Conservation (phyloP, 2,888 invertebrate genomes). For the Pristionchus fissidentatus region DNA sequence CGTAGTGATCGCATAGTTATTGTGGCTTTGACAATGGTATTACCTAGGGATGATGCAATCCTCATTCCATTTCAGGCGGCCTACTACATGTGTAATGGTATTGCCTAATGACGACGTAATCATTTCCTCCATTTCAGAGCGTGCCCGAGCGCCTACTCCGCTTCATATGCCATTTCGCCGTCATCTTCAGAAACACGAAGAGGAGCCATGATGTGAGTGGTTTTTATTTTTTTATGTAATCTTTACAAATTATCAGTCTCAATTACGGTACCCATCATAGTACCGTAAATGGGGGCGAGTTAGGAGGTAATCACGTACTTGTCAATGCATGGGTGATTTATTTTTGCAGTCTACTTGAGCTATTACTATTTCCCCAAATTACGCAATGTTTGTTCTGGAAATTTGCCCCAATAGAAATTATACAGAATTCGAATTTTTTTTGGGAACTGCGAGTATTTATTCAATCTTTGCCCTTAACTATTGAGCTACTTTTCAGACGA, state of each 20-base stretch:
- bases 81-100: not conserved
- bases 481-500: constrained; percentile 7
- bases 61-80: not conserved
- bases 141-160: constrained; percentile 46
- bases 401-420: too few relatives aligned
- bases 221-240: too few relatives aligned
- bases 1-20: too few relatives aligned
- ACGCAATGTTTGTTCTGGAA: not conserved
- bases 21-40: too few relatives aligned
- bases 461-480: too few relatives aligned
- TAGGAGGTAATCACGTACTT: too few relatives aligned
- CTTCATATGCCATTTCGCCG: constrained; percentile 45
- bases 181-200: constrained; percentile 39
- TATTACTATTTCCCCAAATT: not conserved
- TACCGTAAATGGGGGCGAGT: too few relatives aligned
- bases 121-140: not conserved
- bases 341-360: too few relatives aligned
- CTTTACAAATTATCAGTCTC: not conserved
- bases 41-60: not conserved
- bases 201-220: constrained; percentile 31
- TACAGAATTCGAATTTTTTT: too few relatives aligned
- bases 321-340: too few relatives aligned
- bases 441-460: too few relatives aligned
- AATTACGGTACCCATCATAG: too few relatives aligned
- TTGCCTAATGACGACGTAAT: constrained; percentile 17